A percentile compares a stretch with the other conserved stretches of the same genome.
Evolutionary conservation across 2,113 vertebrate genomes (phyloP).

Genomic region (Bufo bufo): DNA sequence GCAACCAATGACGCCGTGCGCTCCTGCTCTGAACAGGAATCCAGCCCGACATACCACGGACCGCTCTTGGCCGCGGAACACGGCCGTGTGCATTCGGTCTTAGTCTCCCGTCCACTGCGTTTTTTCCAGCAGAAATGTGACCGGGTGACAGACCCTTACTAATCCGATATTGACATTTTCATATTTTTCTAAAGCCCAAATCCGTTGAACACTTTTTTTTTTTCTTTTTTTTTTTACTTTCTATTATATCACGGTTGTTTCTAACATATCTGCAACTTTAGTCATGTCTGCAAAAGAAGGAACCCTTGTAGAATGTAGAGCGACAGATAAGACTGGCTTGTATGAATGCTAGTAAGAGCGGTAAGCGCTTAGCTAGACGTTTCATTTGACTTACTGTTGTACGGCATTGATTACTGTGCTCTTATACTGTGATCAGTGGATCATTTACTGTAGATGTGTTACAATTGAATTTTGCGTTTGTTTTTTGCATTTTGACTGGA

Average conservation of each 20-base stretch:
- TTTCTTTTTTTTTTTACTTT: neutral
- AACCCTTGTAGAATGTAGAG: neutral
- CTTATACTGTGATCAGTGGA: neutral
- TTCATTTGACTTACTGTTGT: neutral
- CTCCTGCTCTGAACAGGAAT: too few species aligned
- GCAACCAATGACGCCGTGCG: too few species aligned
- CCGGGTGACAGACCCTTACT: too few species aligned
- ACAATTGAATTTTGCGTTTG: slow-evolving; percentile 8
- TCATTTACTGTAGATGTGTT: slow-evolving; percentile 23
- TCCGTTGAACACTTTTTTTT: neutral
- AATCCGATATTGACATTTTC: too few species aligned
- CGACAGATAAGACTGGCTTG: neutral
- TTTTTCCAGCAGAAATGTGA: too few species aligned
- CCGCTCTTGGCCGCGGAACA: too few species aligned
- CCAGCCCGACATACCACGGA: too few species aligned
- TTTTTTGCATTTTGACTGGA: slow-evolving; percentile 73
- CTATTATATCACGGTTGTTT: neutral
- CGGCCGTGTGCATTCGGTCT: too few species aligned
- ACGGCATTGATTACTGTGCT: slow-evolving; percentile 38
- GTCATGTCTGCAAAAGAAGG: neutral
- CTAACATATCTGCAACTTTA: neutral
- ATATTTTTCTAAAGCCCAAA: too few species aligned
- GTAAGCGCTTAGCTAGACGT: neutral
- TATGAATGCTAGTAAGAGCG: neutral
- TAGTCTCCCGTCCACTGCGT: too few species aligned